phyloP scores from a whole-genome alignment of 2,797 vertebrate species.

The Falco rusticolus region DNA sequence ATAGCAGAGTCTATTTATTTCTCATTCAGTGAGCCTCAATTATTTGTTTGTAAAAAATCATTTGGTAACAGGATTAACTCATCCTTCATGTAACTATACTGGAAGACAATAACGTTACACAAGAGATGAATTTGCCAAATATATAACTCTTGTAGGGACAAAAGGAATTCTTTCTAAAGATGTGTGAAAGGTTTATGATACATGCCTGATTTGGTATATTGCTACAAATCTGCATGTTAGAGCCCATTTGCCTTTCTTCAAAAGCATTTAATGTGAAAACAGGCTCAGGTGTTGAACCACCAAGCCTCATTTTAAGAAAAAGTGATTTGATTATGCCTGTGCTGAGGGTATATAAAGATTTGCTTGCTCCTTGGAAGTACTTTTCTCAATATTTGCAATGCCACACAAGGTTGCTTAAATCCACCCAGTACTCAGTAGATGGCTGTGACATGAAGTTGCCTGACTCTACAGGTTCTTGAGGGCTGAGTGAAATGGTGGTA shows the following conservation, averaged over 20 bases:
- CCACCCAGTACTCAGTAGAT: neutral
- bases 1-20: constrained; percentile 53
- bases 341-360: neutral
- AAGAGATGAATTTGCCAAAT: constrained; percentile 61
- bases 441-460: neutral
- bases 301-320: constrained; percentile 9
- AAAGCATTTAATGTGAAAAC: neutral
- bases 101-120: constrained; percentile 64
- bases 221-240: constrained; percentile 19
- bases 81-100: constrained; percentile 56
- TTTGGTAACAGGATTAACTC: constrained; percentile 60
- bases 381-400: neutral
- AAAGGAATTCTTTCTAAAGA: constrained; percentile 56
- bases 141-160: constrained; percentile 67
- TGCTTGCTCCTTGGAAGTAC: neutral
- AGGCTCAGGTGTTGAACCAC: neutral
- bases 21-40: constrained; percentile 44
- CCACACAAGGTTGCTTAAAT: neutral
- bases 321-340: neutral
- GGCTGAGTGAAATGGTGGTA: neutral
- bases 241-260: constrained; percentile 15
- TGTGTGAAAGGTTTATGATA: constrained; percentile 46
- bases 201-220: constrained; percentile 5
- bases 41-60: constrained; percentile 63
- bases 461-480: neutral